These are phyloP conservation scores for Vanacampus margaritifer DNA, from an alignment of 2,113 vertebrate genomes.

Conservation along the genomic window DNA sequence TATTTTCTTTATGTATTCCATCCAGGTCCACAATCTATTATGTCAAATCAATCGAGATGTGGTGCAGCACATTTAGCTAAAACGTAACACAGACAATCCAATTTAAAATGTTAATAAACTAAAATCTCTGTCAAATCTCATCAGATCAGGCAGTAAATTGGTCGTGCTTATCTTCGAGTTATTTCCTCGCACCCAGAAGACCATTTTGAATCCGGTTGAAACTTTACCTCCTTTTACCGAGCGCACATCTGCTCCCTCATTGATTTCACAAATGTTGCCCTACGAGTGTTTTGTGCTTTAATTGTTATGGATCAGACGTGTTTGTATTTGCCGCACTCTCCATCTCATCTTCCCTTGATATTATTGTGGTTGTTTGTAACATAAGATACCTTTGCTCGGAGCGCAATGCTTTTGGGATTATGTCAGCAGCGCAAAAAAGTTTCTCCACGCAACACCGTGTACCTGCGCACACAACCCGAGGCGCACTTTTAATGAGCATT, in stretches of 20 bases:
- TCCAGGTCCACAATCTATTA: neutral
- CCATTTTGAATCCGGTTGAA: neutral
- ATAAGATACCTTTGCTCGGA: conserved; percentile 23
- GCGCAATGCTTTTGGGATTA: conserved; percentile 22
- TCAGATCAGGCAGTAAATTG: neutral
- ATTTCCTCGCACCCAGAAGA: neutral
- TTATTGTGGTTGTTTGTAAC: conserved; percentile 18
- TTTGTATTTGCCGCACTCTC: neutral
- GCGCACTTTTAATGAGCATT: conserved; percentile 66
- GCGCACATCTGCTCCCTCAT: neutral
- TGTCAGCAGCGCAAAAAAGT: conserved; percentile 34
- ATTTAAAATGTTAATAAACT: neutral
- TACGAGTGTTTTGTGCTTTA: neutral
- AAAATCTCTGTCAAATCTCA: neutral
- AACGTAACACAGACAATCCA: neutral
- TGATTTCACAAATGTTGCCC: conserved; percentile 1
- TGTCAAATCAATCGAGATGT: neutral
- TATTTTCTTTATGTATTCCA: neutral
- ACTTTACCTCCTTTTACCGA: neutral
- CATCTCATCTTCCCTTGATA: conserved; percentile 14
- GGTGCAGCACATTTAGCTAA: neutral
- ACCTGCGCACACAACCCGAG: conserved; percentile 49
- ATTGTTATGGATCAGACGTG: neutral
- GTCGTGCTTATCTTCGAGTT: neutral
- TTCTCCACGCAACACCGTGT: conserved; percentile 34